Evolutionary conservation across 1,140 invertebrate genomes (phyloP), one percentile per base, ranked within the genome.

Genomic region (Hycleus phaleratus): DNA sequence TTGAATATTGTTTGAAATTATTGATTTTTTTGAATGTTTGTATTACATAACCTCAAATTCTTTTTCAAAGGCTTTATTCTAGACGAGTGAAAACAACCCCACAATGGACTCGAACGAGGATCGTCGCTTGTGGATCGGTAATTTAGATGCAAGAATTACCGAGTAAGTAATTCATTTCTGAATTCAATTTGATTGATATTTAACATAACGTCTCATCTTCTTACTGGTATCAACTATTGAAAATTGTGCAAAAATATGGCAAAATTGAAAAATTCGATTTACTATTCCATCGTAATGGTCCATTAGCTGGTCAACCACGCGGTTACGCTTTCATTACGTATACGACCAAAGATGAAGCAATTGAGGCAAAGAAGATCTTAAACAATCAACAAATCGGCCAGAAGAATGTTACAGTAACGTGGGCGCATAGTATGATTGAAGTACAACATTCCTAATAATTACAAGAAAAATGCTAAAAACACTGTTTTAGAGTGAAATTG

Each of bases 241-340:
- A 95, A 90, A 82, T 95, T 73, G 80, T 93, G 77, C 90, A 94
- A 85, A 88, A 90, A 81, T 87, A 90, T 85, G 93, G 93, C 71
- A 78, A 81, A 64, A 87, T 95, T 68, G 87, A 91, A 78, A 93
- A 94, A 82, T 95, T 95, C 79, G 92, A 96, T 76, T 86, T 95
- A 74, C 82, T 96, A 50, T 95, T 93, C 73, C 91, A 95, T 73
- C 91, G 91, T 62, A 84, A 83, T 58, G 93, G 93, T 52, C 89
- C 91, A 48, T 82, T 90, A 67, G 84, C 85, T 67, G 93, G 92
- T 44, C 89, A 91, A 72, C 89, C 93, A 0, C 77, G 91, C 62
- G 93, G 93, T n/a, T 96, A 95, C 73, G 92, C 91, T 38, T 96
- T 96, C 76, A 88, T 93, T 25, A 95, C 91, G 0, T 96, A 88